Percentiles rank a stretch among this genome's conserved stretches.
Conservation (phyloP, 2,113 vertebrate genomes). For the Pygoscelis antarcticus region DNA sequence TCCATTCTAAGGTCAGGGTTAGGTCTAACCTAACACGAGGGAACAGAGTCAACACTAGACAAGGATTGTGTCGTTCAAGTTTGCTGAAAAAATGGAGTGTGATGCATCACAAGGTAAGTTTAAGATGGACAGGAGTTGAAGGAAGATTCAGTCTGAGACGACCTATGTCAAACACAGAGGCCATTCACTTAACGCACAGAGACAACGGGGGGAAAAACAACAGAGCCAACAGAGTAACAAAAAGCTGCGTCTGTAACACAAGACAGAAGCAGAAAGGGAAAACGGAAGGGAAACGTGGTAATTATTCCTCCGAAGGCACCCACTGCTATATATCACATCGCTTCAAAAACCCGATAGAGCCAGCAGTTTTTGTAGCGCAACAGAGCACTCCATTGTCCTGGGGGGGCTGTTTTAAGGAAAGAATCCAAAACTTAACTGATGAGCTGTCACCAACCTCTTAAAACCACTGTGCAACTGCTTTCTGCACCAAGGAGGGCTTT, state of each 20-base stretch:
- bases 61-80: neutral
- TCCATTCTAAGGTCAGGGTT: neutral
- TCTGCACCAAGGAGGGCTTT: neutral
- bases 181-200: too few relatives aligned
- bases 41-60: neutral
- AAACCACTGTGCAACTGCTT: neutral
- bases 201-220: neutral
- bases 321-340: rapidly evolving
- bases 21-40: neutral
- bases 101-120: neutral
- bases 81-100: neutral
- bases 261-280: neutral
- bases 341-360: rapidly evolving
- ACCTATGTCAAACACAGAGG: neutral
- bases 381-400: neutral
- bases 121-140: neutral
- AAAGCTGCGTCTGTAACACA: rapidly evolving
- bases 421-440: neutral
- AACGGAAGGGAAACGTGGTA: neutral
- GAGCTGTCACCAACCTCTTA: neutral
- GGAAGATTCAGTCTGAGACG: neutral
- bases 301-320: neutral
- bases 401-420: neutral
- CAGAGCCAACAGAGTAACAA: neutral
- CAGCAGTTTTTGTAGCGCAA: neutral